phyloP scores from a whole-genome alignment of 2,888 invertebrate species.

The Aricia artaxerxes region DNA sequence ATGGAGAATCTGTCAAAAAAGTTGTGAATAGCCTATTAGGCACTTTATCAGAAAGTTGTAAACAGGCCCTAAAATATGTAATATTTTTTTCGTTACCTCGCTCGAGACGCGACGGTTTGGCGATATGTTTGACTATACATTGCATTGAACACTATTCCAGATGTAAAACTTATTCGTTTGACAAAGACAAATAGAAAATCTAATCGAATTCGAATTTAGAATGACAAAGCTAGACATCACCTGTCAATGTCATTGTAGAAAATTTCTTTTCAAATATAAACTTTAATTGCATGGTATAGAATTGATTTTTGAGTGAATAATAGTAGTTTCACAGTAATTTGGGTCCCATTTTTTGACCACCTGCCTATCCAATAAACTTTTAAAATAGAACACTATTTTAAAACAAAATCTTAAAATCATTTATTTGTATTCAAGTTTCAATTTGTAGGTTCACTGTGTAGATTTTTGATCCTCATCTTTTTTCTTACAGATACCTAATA shows the following conservation, averaged over 20 bases:
- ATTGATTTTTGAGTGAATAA: neutral
- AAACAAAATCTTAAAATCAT: neutral
- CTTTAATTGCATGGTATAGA: neutral
- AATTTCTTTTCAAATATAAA: neutral
- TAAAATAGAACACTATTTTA: neutral
- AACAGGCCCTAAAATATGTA: too few species aligned
- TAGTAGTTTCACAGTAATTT: neutral
- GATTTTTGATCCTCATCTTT: too few species aligned
- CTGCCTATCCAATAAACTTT: constrained; percentile 3
- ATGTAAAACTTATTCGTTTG: neutral
- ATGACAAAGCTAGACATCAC: constrained; percentile 1
- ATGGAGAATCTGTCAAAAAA: too few species aligned
- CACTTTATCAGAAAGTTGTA: too few species aligned
- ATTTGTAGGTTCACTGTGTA: too few species aligned
- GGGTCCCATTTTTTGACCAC: constrained; percentile 1
- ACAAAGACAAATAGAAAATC: constrained; percentile 5
- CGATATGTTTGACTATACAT: too few species aligned
- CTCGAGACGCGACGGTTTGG: too few species aligned
- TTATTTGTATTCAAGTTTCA: too few species aligned
- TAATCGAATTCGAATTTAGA: neutral
- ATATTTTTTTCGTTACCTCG: too few species aligned
- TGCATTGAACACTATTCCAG: too few species aligned
- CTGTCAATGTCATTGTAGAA: neutral
- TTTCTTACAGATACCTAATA: too few species aligned
- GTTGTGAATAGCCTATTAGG: too few species aligned